A percentile compares a stretch with the other conserved stretches of the same genome.
These are phyloP conservation scores for Luidia sarsii DNA, from an alignment of 53 echinoderm and acorn worm species.

Conservation along the genomic window DNA sequence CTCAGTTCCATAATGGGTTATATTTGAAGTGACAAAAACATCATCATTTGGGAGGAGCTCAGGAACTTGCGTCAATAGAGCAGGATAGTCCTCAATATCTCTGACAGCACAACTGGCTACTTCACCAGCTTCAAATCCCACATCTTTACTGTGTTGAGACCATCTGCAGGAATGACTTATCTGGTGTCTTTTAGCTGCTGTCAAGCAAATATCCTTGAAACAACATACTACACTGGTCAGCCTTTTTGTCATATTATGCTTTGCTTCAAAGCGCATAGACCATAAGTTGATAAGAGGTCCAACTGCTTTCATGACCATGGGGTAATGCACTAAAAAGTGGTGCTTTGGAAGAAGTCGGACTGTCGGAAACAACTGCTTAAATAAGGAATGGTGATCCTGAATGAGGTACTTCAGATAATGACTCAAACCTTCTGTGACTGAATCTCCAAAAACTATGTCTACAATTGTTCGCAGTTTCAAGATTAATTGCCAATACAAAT, in stretches of 20 bases:
- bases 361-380: conserved; percentile 24
- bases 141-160: not conserved
- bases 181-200: conserved; percentile 51
- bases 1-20: conserved; percentile 12
- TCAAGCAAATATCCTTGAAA: too few species aligned
- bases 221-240: conserved; percentile 30
- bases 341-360: conserved; percentile 50
- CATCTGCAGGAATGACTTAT: conserved; percentile 19
- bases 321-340: conserved; percentile 63
- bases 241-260: conserved; percentile 62
- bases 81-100: not conserved
- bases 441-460: conserved; percentile 56
- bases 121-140: not conserved
- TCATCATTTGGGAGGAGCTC: conserved; percentile 48
- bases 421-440: not conserved
- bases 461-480: not conserved
- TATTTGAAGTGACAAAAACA: conserved; percentile 51
- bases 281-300: conserved; percentile 43
- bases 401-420: conserved; percentile 45
- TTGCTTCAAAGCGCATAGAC: conserved; percentile 69
- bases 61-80: not conserved
- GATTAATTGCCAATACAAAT: not conserved
- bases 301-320: too few species aligned
- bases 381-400: conserved; percentile 34
- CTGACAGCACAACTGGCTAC: not conserved